Percentiles rank a stretch among this genome's conserved stretches.
These are phyloP conservation scores for Tupaia chinensis DNA, from an alignment of 2,113 vertebrate genomes.

Conservation along the genomic window DNA sequence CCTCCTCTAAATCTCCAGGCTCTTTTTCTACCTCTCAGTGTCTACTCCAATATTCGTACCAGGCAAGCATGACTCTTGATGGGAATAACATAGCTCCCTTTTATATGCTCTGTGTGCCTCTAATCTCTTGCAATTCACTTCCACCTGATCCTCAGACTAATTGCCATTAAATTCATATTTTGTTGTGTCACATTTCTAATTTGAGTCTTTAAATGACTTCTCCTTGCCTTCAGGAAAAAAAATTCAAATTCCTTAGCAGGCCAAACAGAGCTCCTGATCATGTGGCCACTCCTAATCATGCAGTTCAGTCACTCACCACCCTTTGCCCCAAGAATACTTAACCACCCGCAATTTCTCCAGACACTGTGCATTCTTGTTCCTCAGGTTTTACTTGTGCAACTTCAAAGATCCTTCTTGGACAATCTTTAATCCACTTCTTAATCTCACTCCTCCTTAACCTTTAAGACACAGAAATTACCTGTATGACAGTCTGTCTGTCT, in stretches of 20 bases:
- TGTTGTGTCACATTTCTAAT: not conserved
- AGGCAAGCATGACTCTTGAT: not conserved
- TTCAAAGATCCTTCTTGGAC: not conserved
- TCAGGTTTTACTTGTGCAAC: conserved; percentile 3
- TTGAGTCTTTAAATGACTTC: conserved; percentile 17
- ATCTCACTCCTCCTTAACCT: not conserved
- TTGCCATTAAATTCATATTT: not conserved
- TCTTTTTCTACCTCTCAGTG: not conserved
- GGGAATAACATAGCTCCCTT: not conserved
- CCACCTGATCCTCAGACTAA: not conserved
- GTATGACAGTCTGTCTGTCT: not conserved
- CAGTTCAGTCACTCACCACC: not conserved
- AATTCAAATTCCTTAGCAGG: conserved; percentile 13
- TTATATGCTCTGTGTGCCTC: not conserved
- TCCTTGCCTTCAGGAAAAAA: conserved; percentile 35
- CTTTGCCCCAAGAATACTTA: not conserved
- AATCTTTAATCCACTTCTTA: not conserved
- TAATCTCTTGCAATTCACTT: not conserved
- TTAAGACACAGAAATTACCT: not conserved
- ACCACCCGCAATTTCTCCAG: not conserved
- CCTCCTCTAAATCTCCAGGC: not conserved
- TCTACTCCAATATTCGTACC: not conserved
- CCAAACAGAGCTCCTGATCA: not conserved
- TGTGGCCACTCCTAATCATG: not conserved
- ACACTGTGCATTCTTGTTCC: not conserved